Conservation (phyloP, 2,797 vertebrate species). For the Momotus momota region DNA sequence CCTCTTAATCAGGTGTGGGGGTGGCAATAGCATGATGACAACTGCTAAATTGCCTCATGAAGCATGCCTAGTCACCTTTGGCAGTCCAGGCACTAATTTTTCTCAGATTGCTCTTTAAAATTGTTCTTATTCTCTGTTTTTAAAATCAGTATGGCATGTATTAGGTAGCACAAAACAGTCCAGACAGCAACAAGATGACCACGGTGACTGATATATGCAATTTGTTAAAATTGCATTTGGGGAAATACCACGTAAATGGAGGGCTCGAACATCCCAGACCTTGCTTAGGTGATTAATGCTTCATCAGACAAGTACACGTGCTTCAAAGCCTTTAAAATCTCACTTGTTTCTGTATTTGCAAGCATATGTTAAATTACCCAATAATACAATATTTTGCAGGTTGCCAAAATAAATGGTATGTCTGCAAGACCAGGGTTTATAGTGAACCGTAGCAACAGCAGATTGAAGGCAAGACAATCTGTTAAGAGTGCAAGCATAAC, state of each 20-base stretch:
- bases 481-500: slow-evolving; percentile 2
- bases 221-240: neutral
- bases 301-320: neutral
- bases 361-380: neutral
- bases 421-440: neutral
- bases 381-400: neutral
- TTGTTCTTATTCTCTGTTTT: neutral
- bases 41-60: neutral
- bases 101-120: neutral
- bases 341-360: neutral
- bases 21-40: neutral
- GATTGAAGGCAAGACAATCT: neutral
- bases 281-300: neutral
- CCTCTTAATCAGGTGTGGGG: neutral
- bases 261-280: neutral
- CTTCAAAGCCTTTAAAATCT: neutral
- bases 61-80: neutral
- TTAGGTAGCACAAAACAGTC: neutral
- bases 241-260: neutral
- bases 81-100: neutral
- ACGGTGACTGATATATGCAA: neutral
- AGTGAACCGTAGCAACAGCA: neutral
- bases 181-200: neutral
- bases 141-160: neutral
- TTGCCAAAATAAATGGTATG: neutral